A percentile compares a stretch with the other conserved stretches of the same genome.
Evolutionary conservation across 30 jellyfish, hydroid and myxozoan species (phyloP).

Genomic region (Euphysa ruthae): DNA sequence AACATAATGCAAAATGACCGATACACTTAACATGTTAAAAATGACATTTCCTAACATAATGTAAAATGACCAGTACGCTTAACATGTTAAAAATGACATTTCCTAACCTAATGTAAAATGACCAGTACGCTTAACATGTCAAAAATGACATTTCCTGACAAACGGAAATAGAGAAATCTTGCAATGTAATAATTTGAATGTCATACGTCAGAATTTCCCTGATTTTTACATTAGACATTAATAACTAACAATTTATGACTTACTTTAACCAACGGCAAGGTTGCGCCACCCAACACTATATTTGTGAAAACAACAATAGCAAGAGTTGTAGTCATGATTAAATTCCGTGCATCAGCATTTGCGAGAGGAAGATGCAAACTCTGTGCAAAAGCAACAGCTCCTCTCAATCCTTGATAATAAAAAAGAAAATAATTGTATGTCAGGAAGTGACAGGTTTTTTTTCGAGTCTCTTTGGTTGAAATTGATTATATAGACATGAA

Average conservation of each 20-base stretch:
- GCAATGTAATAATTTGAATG: not conserved
- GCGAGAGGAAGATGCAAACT: conserved; percentile 82
- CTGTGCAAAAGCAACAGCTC: conserved; percentile 96
- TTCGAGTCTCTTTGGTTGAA: not conserved
- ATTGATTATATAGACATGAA: too few species aligned
- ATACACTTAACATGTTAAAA: too few species aligned
- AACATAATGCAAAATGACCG: too few species aligned
- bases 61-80: too few species aligned
- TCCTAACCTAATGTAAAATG: too few species aligned
- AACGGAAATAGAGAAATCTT: not conserved
- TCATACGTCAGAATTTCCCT: too few species aligned
- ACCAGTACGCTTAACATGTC: too few species aligned
- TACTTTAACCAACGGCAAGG: conserved; percentile 82
- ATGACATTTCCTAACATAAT: too few species aligned
- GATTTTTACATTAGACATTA: too few species aligned
- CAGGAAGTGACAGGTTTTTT: not conserved
- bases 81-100: too few species aligned
- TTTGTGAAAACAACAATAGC: conserved; percentile 85
- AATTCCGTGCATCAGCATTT: conserved; percentile 41
- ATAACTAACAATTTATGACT: too few species aligned
- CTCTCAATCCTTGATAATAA: conserved; percentile 57
- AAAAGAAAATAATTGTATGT: not conserved
- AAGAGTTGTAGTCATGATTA: conserved; percentile 80
- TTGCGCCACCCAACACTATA: conserved; percentile 67
- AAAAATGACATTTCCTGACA: too few species aligned